phyloP scores from a whole-genome alignment of 2,888 invertebrate genomes.

The Allygus modestus region DNA sequence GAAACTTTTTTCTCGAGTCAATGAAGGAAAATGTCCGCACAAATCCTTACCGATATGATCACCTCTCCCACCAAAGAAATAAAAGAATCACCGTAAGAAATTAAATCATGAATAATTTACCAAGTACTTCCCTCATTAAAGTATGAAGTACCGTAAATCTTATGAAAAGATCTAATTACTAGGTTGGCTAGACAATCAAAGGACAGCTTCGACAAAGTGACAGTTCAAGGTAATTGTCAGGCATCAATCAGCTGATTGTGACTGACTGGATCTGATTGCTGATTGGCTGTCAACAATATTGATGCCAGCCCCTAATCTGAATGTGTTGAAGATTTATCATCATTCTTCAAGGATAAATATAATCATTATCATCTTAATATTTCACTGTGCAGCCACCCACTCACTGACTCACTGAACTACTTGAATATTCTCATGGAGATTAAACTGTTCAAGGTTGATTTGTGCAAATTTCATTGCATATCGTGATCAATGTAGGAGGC shows the following conservation, averaged over 20 bases:
- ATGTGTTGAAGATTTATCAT: constrained; percentile 20
- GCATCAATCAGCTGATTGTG: constrained; percentile 40
- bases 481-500: constrained; percentile 23
- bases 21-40: too few species aligned
- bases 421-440: constrained; percentile 7
- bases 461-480: constrained; percentile 16
- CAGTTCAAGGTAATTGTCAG: constrained; percentile 2
- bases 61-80: too few species aligned
- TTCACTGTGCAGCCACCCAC: constrained; percentile 21
- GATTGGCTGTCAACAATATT: constrained; percentile 55
- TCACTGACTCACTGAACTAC: neutral
- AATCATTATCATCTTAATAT: constrained; percentile 33
- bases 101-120: too few species aligned
- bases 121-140: too few species aligned
- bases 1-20: too few species aligned
- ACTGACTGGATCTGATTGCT: constrained; percentile 45
- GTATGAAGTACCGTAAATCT: too few species aligned
- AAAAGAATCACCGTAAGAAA: too few species aligned
- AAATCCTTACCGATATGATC: too few species aligned
- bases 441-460: constrained; percentile 15
- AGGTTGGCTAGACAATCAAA: too few species aligned
- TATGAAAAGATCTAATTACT: too few species aligned
- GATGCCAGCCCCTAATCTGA: constrained; percentile 35
- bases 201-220: neutral
- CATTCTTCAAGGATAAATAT: constrained; percentile 40